Percentiles rank a stretch among this genome's conserved stretches.
phyloP scores from a whole-genome alignment of 2,113 vertebrate species.

The Hippocampus zosterae region DNA sequence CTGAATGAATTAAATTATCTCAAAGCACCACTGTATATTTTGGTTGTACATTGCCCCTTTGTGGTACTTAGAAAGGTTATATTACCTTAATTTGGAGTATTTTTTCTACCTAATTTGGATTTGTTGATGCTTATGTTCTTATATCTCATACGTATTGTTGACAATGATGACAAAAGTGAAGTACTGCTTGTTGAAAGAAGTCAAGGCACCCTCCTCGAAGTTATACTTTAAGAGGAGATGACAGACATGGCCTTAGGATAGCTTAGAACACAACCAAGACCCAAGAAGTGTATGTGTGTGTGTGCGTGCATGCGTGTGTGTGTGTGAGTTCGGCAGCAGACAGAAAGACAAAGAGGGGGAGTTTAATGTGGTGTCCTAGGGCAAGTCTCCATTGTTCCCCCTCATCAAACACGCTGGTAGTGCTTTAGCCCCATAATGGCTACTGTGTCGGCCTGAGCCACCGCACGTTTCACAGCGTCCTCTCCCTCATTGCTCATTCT shows the following conservation, averaged over 20 bases:
- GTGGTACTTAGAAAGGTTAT: no score
- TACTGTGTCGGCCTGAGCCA: slow-evolving; percentile 49
- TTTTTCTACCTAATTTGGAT: no score
- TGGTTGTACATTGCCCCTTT: no score
- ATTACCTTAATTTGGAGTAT: no score
- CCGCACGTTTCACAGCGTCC: slow-evolving; percentile 46
- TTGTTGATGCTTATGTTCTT: no score
- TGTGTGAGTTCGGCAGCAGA: slow-evolving; percentile 31
- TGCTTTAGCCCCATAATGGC: slow-evolving; percentile 69
- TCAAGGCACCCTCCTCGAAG: slow-evolving; percentile 9
- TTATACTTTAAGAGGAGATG: slow-evolving; percentile 23
- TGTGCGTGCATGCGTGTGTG: not conserved
- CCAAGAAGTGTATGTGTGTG: slow-evolving; percentile 17
- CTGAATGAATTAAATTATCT: no score
- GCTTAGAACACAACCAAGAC: slow-evolving; percentile 28
- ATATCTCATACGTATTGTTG: not conserved
- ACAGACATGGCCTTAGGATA: slow-evolving; percentile 42
- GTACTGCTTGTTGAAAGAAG: not conserved
- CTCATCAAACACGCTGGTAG: slow-evolving; percentile 67
- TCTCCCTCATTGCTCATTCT: slow-evolving; percentile 66
- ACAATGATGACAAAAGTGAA: not conserved
- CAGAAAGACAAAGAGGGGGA: slow-evolving; percentile 66
- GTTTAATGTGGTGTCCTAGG: slow-evolving; percentile 68
- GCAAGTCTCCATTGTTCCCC: slow-evolving; percentile 63
- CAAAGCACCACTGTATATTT: no score